Base-by-base conservation (phyloP, 2,888 invertebrate genomes). In the Polylopha cassiicola region DNA sequence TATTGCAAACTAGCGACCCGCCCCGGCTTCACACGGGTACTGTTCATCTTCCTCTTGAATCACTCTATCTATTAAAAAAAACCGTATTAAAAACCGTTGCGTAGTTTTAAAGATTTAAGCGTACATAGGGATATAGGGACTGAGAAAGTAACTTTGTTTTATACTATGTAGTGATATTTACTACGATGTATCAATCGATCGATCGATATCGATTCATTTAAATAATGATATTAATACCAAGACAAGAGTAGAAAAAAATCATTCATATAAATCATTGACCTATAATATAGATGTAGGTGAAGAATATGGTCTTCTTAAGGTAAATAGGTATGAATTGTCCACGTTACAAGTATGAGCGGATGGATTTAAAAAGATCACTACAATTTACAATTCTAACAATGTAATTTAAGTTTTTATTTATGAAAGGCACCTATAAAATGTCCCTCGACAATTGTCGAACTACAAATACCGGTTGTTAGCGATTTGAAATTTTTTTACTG, bases 391-490 rank as follows among this genome's bases (percentile, higher is more conserved):
- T 61, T n/a, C n/a, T 68, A 39, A 67, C 69, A 76, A 76, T 59
- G 22, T 50, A 63, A 61, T 63, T 46, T 43, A 46, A 31, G 31
- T 38, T 47, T 33, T 68, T 58, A 59, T 71, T 76, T 69, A 76
- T 73, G 71, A 82, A 85, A 84, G 84, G 84, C 84, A 84, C 84
- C 84, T 82, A 81, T 80, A 74, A 72, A 79, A 76, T 70, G 73
- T 78, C 73, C 69, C 56, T 71, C 71, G 77, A 81, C 79, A 53
- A 44, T 50, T 39, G 72, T 75, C 77, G 69, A 69, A 59, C 78
- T 81, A 80, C 65, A 39, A 44, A 37, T 43, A 48, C 50, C 55
- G 58, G 63, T 66, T 67, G 60, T 62, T 65, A 71, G 68, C 70
- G 65, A 77, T 68, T 57, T 58, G 48, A 62, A 55, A 58, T 50